phyloP scores from a whole-genome alignment of 2,888 invertebrate species.

The Carcina quercana region DNA sequence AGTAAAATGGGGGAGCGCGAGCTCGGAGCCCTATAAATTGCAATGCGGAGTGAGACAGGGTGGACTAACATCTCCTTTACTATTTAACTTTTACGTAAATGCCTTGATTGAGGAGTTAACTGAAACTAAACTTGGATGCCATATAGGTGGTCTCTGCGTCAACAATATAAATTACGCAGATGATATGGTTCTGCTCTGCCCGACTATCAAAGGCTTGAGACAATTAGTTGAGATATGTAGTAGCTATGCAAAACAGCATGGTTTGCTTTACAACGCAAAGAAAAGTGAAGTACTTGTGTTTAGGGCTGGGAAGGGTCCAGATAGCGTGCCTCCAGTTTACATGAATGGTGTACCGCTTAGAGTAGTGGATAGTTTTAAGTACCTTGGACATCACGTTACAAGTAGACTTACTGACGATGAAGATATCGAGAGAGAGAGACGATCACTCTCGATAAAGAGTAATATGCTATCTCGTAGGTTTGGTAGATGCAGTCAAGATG shows the following conservation, averaged over 20 bases:
- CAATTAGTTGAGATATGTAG: neutral
- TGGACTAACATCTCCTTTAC: neutral
- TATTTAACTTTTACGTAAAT: slow-evolving; percentile 3
- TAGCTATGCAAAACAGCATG: neutral
- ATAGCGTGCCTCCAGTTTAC: neutral
- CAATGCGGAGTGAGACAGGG: slow-evolving; percentile 16
- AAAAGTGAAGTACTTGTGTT: neutral
- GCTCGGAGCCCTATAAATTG: slow-evolving; percentile 8
- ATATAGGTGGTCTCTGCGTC: neutral
- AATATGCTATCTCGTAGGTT: too few species aligned
- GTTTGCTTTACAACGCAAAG: neutral
- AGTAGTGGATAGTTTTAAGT: too few species aligned
- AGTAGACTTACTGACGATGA: too few species aligned
- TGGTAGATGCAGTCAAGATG: too few species aligned
- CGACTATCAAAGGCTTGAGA: neutral
- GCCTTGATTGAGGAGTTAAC: slow-evolving; percentile 2
- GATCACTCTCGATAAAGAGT: too few species aligned
- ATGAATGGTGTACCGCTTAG: too few species aligned
- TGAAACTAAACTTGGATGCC: neutral
- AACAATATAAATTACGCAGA: slow-evolving; percentile 1
- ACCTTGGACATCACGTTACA: too few species aligned
- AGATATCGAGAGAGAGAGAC: too few species aligned
- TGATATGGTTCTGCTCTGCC: slow-evolving; percentile 1
- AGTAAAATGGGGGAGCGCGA: slow-evolving; percentile 7
- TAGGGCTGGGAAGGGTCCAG: neutral